Evolutionary conservation across 2,888 invertebrate species (phyloP).

Genomic region (Caenorhabditis doughertyi): DNA sequence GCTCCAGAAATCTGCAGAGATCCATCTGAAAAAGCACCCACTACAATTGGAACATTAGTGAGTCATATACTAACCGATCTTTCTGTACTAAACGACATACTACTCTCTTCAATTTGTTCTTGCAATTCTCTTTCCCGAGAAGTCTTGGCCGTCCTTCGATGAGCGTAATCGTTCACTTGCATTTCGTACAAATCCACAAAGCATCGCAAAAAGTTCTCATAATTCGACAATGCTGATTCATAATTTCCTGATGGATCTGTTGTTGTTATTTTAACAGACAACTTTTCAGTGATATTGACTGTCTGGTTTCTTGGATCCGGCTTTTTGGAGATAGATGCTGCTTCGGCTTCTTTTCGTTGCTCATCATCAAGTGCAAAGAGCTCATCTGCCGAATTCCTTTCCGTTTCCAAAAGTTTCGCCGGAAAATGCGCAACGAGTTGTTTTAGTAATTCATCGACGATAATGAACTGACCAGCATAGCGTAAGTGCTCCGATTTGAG

Average conservation of each 20-base stretch:
- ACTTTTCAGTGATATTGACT: slow-evolving; percentile 22
- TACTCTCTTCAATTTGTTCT: slow-evolving; percentile 53
- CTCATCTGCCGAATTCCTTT: slow-evolving; percentile 71
- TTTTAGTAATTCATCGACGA: slow-evolving; percentile 68
- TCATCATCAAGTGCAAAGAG: slow-evolving; percentile 64
- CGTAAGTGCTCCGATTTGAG: slow-evolving; percentile 64
- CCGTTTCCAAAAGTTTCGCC: slow-evolving; percentile 72
- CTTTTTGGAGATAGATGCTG: not conserved
- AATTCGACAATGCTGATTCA: slow-evolving; percentile 55
- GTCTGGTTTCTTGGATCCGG: slow-evolving; percentile 43
- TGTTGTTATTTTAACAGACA: slow-evolving; percentile 18
- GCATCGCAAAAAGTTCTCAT: slow-evolving; percentile 67
- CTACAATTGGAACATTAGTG: not conserved
- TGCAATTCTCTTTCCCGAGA: slow-evolving; percentile 27
- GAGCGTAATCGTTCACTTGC: slow-evolving; percentile 27
- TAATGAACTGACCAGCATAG: slow-evolving; percentile 52
- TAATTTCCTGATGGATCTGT: slow-evolving; percentile 28
- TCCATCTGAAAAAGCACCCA: slow-evolving; percentile 72
- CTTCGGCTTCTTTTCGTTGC: not conserved
- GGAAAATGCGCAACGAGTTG: slow-evolving; percentile 66
- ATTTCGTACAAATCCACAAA: slow-evolving; percentile 68
- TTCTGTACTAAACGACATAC: slow-evolving; percentile 59
- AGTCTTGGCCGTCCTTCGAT: slow-evolving; percentile 20
- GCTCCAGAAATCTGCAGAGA: slow-evolving; percentile 67
- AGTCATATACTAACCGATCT: slow-evolving; percentile 52